Conservation (phyloP, 2,113 vertebrate genomes). For the Fulica atra region DNA sequence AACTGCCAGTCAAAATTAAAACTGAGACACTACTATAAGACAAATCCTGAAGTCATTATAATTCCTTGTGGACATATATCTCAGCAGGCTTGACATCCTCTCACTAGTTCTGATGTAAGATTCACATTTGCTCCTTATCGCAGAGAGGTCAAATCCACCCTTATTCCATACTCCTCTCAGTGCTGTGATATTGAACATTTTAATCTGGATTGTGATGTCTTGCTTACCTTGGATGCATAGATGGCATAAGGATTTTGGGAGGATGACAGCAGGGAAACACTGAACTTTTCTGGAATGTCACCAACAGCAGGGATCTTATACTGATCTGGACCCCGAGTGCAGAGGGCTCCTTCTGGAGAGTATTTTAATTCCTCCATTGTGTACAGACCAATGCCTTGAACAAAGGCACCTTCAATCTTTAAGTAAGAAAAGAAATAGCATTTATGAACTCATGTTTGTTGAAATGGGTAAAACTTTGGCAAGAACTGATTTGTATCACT, state of each 20-base stretch:
- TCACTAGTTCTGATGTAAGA: background rate
- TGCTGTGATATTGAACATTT: background rate
- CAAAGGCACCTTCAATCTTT: slow-evolving; percentile 87
- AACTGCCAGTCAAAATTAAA: background rate
- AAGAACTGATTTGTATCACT: background rate
- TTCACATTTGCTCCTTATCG: background rate
- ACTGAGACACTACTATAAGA: background rate
- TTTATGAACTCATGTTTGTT: background rate
- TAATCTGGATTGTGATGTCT: background rate
- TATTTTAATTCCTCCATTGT: slow-evolving; percentile 87
- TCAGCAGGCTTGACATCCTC: background rate
- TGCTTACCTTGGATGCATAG: slow-evolving; percentile 87
- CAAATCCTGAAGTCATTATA: background rate
- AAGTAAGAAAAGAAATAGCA: slow-evolving; percentile 11
- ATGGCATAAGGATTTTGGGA: slow-evolving; percentile 82
- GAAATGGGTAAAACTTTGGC: background rate
- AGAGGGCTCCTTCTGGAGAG: slow-evolving; percentile 80
- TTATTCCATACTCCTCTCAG: background rate
- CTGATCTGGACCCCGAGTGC: slow-evolving; percentile 81
- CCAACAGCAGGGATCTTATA: slow-evolving; percentile 87
- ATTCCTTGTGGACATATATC: background rate
- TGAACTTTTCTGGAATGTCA: slow-evolving; percentile 83
- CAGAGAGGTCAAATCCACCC: background rate
- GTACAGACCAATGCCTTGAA: slow-evolving; percentile 85
- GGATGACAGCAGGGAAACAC: slow-evolving; percentile 79